Evolutionary conservation across 2,113 vertebrate genomes (phyloP).

Genomic region (Montifringilla adamsi): DNA sequence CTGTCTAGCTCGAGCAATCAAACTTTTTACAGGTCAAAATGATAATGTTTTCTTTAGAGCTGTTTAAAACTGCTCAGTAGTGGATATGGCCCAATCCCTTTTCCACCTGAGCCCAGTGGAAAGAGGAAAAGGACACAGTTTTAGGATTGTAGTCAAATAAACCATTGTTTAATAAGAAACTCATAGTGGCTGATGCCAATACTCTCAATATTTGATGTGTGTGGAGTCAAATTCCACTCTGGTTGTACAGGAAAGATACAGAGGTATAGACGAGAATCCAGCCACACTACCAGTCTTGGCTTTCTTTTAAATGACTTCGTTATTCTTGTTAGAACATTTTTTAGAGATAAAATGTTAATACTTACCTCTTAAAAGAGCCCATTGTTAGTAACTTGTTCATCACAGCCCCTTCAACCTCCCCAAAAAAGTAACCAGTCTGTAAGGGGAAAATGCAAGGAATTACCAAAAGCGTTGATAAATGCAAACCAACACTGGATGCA

Average conservation of each 20-base stretch:
- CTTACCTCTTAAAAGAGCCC: conserved; percentile 98
- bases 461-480: background rate
- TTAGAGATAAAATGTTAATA: background rate
- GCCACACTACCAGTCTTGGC: background rate
- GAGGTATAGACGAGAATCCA: background rate
- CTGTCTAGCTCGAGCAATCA: background rate
- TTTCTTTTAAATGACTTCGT: background rate
- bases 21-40: background rate
- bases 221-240: background rate
- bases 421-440: conserved; percentile 96
- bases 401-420: conserved; percentile 93
- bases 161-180: background rate
- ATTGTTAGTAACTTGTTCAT: conserved; percentile 96
- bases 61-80: background rate
- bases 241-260: background rate
- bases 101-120: background rate
- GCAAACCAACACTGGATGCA: background rate
- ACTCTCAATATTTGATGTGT: background rate
- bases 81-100: background rate
- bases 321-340: background rate
- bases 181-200: background rate
- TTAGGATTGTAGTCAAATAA: background rate
- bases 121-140: background rate
- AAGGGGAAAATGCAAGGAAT: conserved; percentile 50
- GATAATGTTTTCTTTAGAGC: background rate